These are phyloP conservation scores for Erpornis zantholeuca DNA, from an alignment of 2,113 vertebrate species.

Conservation along the genomic window DNA sequence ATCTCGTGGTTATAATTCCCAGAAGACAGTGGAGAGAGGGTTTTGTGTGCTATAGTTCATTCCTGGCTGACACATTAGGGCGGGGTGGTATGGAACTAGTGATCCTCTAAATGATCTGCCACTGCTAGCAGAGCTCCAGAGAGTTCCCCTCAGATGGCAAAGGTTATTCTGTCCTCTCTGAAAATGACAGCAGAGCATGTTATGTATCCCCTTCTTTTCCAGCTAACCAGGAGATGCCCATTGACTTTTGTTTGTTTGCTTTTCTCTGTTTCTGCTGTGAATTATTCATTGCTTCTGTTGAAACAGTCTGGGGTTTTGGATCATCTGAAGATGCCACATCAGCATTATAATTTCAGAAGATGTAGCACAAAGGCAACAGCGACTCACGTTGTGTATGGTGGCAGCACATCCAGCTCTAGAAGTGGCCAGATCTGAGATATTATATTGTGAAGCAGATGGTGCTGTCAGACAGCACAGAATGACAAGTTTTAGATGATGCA, in stretches of 20 bases:
- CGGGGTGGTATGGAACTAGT: background rate
- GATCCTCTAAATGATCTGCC: background rate
- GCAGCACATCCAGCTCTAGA: conserved; percentile 10
- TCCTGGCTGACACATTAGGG: background rate
- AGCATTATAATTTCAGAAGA: background rate
- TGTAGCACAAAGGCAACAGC: background rate
- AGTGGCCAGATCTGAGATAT: conserved; percentile 4
- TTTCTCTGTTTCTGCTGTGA: background rate
- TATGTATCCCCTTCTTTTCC: background rate
- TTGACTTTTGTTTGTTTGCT: conserved; percentile 6
- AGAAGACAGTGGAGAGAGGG: background rate
- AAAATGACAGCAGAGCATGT: background rate
- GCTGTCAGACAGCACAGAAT: conserved; percentile 42
- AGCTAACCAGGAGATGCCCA: background rate
- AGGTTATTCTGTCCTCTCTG: background rate
- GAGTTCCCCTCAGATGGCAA: background rate
- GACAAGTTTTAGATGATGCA: conserved; percentile 18
- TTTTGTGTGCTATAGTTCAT: background rate
- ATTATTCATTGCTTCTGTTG: conserved; percentile 34
- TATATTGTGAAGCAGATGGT: conserved; percentile 50
- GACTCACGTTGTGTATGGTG: background rate
- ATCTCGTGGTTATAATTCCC: background rate
- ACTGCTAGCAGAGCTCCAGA: background rate
- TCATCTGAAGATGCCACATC: background rate
- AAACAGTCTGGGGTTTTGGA: background rate